Evolutionary conservation across 2,888 invertebrate species (phyloP), one percentile per base, ranked within the genome.

Genomic region (Lathronympha strigana): DNA sequence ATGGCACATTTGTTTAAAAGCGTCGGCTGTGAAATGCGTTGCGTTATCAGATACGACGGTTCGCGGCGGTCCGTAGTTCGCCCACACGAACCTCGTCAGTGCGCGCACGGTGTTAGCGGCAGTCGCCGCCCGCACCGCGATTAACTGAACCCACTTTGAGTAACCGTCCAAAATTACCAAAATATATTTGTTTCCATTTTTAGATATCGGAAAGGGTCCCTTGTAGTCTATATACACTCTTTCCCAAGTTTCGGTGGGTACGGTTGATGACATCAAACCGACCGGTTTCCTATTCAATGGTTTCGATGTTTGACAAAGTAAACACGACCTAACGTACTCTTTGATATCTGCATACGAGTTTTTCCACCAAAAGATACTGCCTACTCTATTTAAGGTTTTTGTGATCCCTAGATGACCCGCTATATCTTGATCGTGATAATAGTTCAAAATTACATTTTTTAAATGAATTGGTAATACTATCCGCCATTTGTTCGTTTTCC

Each of bases 81-180:
- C 38, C 60, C 60, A 61, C 15, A 61, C 49, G 15, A 19, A 11
- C 1, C 60, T 23, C 25, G 60, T 15, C 1, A 61, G 50, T 38
- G 25, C 23, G 11, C 60, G 60, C 25, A 61, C 60, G 23, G 60
- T 61, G 25, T 38, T 50, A 15, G 60, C 60, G 25, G 25, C 25
- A 5, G 25, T 25, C 25, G 25, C 60, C 17, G 60, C 60, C 4
- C 51, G 43, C 0, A 61, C 61, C 0, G 51, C 21, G 4, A 61
- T 61, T 15, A 61, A 13, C 23, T 61, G 23, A n/a, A 61, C 51
- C 51, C 51, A 61, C 23, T 61, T 61, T 23, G 61, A 61, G 23
- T 43, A 61, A 1, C 50, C 25, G 15, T 61, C 61, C 51, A 61
- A 13, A 3, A 51, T 13, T 17, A 51, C 61, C 51, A 61, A 31